These are phyloP conservation scores for Athrips mouffetella DNA, from an alignment of 2,888 invertebrate genomes.

Conservation along the genomic window DNA sequence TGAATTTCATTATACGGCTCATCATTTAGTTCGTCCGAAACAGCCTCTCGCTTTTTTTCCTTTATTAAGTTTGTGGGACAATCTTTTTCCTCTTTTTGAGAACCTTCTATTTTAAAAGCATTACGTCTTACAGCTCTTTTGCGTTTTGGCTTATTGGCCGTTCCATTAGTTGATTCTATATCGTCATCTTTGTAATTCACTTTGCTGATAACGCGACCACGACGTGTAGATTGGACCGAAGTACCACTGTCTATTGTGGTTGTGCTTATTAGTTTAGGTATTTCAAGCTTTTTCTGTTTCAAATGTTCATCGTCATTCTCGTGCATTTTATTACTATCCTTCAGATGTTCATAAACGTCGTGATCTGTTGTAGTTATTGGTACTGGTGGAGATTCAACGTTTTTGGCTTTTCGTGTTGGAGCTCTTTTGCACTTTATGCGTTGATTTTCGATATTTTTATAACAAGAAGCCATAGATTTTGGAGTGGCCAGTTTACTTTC, in stretches of 20 bases:
- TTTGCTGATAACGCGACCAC: conserved; percentile 23
- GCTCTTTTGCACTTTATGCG: too few species aligned
- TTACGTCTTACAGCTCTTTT: conserved; percentile 27
- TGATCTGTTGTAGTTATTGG: too few species aligned
- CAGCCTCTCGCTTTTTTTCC: conserved; percentile 50
- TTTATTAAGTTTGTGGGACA: conserved; percentile 37
- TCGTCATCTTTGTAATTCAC: conserved; percentile 32
- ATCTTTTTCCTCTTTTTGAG: conserved; percentile 18
- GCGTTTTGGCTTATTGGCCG: conserved; percentile 23
- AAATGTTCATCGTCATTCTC: conserved; percentile 64
- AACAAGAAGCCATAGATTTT: too few species aligned
- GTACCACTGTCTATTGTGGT: conserved; percentile 33
- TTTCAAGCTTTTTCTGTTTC: conserved; percentile 36
- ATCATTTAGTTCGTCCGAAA: conserved; percentile 40
- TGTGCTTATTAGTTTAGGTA: conserved; percentile 34
- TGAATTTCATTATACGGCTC: too few species aligned
- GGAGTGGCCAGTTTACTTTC: too few species aligned
- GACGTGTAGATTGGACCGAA: conserved; percentile 30
- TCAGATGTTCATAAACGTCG: too few species aligned
- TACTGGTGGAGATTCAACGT: too few species aligned
- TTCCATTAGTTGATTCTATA: conserved; percentile 29
- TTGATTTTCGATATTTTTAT: too few species aligned
- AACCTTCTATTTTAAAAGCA: conserved; percentile 22
- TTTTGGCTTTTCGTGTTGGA: too few species aligned
- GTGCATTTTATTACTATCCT: too few species aligned